Evolutionary conservation across 2,797 vertebrate species (phyloP).

Genomic region (Tiaroga cobitis): DNA sequence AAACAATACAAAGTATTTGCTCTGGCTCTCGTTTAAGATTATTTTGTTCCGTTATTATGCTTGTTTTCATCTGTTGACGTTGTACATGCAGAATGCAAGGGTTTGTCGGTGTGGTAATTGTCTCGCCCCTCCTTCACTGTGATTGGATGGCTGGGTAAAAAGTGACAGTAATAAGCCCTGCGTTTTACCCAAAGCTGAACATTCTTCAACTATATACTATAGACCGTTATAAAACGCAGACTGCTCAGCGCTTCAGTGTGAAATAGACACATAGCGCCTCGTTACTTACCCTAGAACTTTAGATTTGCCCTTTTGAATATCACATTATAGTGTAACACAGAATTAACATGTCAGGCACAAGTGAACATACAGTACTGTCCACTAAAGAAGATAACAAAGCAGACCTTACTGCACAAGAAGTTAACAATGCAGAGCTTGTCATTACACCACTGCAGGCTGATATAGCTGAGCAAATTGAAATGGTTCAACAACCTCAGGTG

Average conservation of each 20-base stretch:
- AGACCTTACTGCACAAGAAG: neutral
- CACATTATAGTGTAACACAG: neutral
- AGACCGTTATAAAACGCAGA: no score
- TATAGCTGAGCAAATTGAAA: neutral
- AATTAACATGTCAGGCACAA: constrained; percentile 11
- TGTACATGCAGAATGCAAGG: no score
- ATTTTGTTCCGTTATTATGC: no score
- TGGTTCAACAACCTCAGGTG: neutral
- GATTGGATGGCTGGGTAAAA: no score
- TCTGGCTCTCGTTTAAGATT: no score
- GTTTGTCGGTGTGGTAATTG: no score
- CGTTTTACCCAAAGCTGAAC: no score
- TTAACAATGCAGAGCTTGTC: neutral
- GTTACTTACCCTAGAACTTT: neutral
- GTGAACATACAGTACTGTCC: constrained; percentile 6
- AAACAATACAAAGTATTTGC: no score
- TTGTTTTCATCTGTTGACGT: no score
- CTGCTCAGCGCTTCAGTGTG: neutral
- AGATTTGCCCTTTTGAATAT: neutral
- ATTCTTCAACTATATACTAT: no score
- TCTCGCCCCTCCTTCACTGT: no score
- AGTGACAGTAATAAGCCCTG: no score
- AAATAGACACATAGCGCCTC: neutral
- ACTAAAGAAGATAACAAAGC: neutral
- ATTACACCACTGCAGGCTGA: neutral